These are phyloP conservation scores for Tiaroga cobitis DNA, from an alignment of 2,797 vertebrate species.

Conservation along the genomic window DNA sequence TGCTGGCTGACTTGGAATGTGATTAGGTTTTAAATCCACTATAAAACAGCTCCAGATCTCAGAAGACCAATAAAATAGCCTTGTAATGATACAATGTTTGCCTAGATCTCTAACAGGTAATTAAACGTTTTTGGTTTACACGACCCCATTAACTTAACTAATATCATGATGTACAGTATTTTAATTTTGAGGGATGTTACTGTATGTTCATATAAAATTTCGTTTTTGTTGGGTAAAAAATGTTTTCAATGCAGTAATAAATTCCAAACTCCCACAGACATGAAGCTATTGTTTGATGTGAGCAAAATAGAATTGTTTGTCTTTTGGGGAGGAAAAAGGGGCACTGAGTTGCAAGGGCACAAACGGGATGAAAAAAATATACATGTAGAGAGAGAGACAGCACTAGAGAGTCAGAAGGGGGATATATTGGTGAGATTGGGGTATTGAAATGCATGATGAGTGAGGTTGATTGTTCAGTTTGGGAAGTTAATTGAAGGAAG, in stretches of 20 bases:
- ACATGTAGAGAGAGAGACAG: constrained; percentile 12
- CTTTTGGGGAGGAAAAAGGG: constrained; percentile 3
- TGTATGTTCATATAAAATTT: neutral
- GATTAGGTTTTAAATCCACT: constrained; percentile 37
- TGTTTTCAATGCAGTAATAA: neutral
- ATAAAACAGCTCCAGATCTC: constrained; percentile 23
- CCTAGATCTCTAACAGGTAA: neutral
- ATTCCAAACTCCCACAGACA: neutral
- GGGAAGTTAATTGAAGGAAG: constrained; percentile 90
- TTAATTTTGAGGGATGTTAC: neutral
- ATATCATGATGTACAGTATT: neutral
- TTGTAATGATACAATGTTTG: neutral
- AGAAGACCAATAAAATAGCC: constrained; percentile 11
- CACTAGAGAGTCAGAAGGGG: constrained; percentile 17
- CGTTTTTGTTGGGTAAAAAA: neutral
- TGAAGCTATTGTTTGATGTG: neutral
- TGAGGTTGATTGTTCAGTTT: constrained; percentile 82
- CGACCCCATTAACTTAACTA: neutral
- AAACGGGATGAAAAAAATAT: constrained; percentile 31
- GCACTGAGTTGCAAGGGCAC: constrained; percentile 35
- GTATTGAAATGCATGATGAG: constrained; percentile 87
- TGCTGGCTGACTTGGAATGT: constrained; percentile 42
- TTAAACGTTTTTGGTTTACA: neutral
- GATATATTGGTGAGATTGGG: constrained; percentile 62
- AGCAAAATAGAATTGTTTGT: neutral